A percentile compares a stretch with the other conserved stretches of the same genome.
These are phyloP conservation scores for Hirtodrosophila histrioides DNA, from an alignment of 2,888 invertebrate species.

Conservation along the genomic window DNA sequence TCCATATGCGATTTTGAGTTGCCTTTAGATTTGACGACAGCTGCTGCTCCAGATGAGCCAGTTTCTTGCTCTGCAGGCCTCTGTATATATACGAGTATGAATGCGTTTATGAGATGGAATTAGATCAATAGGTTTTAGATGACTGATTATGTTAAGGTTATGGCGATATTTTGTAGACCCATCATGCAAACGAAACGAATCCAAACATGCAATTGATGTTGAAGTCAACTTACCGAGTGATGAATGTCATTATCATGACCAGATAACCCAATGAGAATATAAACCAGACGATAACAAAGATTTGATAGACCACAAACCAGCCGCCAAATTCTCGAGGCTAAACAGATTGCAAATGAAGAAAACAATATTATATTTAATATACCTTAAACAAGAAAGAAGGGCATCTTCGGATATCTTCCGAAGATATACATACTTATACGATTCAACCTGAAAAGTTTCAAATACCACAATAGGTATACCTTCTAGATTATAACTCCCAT, in stretches of 20 bases:
- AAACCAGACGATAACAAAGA: slow-evolving; percentile 94
- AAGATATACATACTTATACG: too few relatives aligned
- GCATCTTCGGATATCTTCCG: too few relatives aligned
- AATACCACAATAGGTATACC: too few relatives aligned
- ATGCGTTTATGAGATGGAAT: slow-evolving; percentile 14
- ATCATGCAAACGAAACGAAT: slow-evolving; percentile 40
- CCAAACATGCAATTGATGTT: slow-evolving; percentile 32
- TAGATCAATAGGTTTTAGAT: slow-evolving; percentile 16
- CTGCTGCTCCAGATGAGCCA: slow-evolving; percentile 90
- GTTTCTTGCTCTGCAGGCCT: slow-evolving; percentile 88
- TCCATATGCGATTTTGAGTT: slow-evolving; percentile 91
- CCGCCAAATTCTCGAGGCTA: slow-evolving; percentile 85
- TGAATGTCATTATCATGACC: slow-evolving; percentile 94
- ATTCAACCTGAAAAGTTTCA: too few relatives aligned
- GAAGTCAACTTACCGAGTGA: slow-evolving; percentile 86
- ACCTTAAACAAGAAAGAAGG: too few relatives aligned
- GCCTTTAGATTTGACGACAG: slow-evolving; percentile 90
- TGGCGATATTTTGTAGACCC: slow-evolving; percentile 8
- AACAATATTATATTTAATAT: background rate
- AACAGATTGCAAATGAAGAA: slow-evolving; percentile 3
- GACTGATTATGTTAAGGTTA: slow-evolving; percentile 16
- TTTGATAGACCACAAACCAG: slow-evolving; percentile 90
- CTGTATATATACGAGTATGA: slow-evolving; percentile 63
- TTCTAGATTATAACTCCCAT: too few relatives aligned
- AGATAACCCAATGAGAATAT: slow-evolving; percentile 96